Evolutionary conservation across 2,797 vertebrate species (phyloP).

Genomic region (Clarias fuscus): DNA sequence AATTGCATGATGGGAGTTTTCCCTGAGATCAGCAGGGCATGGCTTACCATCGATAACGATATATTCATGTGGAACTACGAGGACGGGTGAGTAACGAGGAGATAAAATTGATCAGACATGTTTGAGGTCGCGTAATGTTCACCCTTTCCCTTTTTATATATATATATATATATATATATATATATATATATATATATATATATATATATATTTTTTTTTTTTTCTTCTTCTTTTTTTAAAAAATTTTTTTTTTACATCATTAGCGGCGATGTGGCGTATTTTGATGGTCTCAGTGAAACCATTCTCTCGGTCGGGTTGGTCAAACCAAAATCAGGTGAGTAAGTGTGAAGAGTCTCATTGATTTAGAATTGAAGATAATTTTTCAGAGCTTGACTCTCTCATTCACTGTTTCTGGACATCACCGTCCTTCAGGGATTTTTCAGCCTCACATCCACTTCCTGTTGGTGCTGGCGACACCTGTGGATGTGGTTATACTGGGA

Average conservation of each 20-base stretch:
- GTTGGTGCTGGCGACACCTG: constrained; percentile 92
- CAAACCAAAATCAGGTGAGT: constrained; percentile 90
- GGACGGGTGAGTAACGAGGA: constrained; percentile 84
- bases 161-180: too few relatives aligned
- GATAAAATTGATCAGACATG: background rate
- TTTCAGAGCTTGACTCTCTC: background rate
- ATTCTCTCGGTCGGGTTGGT: constrained; percentile 95
- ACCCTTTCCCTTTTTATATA: background rate
- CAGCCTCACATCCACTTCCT: constrained; percentile 94
- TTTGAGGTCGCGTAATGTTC: background rate
- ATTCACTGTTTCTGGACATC: background rate
- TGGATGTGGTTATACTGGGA: constrained; percentile 95
- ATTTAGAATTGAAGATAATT: background rate
- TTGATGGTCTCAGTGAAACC: constrained; percentile 97
- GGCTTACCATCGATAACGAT: constrained; percentile 97
- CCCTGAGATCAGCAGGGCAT: constrained; percentile 91
- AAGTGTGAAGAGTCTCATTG: background rate
- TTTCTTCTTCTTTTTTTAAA: background rate
- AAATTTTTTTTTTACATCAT: too few relatives aligned
- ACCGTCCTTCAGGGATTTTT: constrained; percentile 83
- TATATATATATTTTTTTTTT: background rate
- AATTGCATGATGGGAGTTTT: constrained; percentile 99
- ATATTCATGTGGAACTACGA: constrained; percentile 99
- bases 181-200: too few relatives aligned
- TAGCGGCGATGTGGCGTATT: constrained; percentile 94